Evolutionary conservation across 92 coral and sea anemone species (phyloP).

Genomic region (Actinernus sp.): DNA sequence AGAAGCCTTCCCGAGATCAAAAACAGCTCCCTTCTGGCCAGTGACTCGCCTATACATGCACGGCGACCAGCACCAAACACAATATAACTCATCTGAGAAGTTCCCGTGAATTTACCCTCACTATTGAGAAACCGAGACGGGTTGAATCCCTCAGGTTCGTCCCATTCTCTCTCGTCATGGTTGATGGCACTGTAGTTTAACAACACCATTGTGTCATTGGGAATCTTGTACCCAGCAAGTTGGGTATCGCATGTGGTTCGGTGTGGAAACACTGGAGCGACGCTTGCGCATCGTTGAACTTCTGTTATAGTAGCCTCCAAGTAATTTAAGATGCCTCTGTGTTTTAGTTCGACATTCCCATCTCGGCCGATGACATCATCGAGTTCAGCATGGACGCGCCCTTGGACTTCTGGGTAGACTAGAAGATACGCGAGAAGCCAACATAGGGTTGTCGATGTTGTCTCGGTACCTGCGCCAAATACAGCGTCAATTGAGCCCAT

Average conservation of each 20-base stretch:
- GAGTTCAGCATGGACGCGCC: slow-evolving; percentile 39
- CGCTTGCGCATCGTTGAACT: slow-evolving; percentile 45
- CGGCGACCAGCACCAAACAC: slow-evolving; percentile 10
- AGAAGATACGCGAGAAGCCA: slow-evolving; percentile 49
- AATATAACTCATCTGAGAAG: background rate
- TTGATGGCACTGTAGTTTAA: slow-evolving; percentile 54
- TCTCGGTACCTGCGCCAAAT: slow-evolving; percentile 53
- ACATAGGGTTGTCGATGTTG: slow-evolving; percentile 28
- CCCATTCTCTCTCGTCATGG: slow-evolving; percentile 56
- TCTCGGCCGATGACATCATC: slow-evolving; percentile 26
- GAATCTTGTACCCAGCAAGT: too few relatives aligned
- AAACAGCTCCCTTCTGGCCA: background rate
- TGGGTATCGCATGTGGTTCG: slow-evolving; percentile 48
- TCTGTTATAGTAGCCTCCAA: slow-evolving; percentile 64
- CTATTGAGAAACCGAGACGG: slow-evolving; percentile 23
- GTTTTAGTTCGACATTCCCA: slow-evolving; percentile 25
- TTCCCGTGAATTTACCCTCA: slow-evolving; percentile 5
- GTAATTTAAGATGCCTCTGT: slow-evolving; percentile 42
- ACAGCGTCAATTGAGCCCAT: slow-evolving; percentile 33
- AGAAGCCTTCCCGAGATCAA: background rate
- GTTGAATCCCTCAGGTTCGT: slow-evolving; percentile 45
- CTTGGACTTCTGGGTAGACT: slow-evolving; percentile 30
- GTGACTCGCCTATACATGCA: background rate
- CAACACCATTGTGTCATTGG: slow-evolving; percentile 16
- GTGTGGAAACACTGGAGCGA: slow-evolving; percentile 51